Conservation (phyloP, 2,888 invertebrate species). For the Brachyptera risi region DNA sequence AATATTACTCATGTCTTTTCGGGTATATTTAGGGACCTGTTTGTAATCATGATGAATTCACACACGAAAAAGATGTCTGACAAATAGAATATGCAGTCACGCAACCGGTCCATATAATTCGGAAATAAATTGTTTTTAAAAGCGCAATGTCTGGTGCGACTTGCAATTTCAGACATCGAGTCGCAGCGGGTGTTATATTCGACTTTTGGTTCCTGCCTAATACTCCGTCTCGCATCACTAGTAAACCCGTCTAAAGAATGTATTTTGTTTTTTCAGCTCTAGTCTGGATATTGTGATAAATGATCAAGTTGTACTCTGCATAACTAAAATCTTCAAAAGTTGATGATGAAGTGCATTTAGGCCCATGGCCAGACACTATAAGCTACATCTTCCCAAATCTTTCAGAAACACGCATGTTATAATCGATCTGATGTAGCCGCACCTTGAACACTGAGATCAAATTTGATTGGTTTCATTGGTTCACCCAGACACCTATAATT, state of each 20-base stretch:
- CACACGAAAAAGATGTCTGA: conserved; percentile 9
- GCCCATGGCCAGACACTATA: conserved; percentile 13
- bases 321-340: conserved; percentile 10
- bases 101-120: conserved; percentile 7
- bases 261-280: background rate
- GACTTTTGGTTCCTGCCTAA: background rate
- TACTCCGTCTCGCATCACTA: too few relatives aligned
- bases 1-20: background rate
- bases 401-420: background rate
- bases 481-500: background rate
- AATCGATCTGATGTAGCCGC: background rate
- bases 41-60: background rate
- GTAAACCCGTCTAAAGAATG: background rate
- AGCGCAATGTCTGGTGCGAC: too few relatives aligned
- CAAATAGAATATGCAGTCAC: background rate
- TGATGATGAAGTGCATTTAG: conserved; percentile 11
- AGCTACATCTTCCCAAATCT: background rate
- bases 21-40: conserved; percentile 11
- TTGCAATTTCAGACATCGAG: too few relatives aligned
- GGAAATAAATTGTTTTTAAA: background rate
- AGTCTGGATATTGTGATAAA: conserved; percentile 16
- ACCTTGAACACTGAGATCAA: background rate
- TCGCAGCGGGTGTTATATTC: too few relatives aligned
- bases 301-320: background rate
- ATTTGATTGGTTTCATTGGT: too few relatives aligned